phyloP scores from a whole-genome alignment of 2,113 vertebrate genomes.

The Hippocampus abdominalis region DNA sequence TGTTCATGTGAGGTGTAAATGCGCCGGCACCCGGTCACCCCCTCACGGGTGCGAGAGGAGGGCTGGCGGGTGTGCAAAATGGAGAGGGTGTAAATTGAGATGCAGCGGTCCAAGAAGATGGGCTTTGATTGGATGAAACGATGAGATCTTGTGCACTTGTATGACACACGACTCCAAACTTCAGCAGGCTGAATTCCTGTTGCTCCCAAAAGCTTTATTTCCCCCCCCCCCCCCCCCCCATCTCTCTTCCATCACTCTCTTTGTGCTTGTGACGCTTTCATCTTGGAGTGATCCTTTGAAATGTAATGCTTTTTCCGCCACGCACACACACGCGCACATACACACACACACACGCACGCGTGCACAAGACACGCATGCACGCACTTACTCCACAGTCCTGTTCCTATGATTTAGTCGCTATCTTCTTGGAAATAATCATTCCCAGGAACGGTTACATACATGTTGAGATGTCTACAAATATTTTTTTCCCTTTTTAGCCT shows the following conservation, averaged over 20 bases:
- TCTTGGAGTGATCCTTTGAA: conserved; percentile 60
- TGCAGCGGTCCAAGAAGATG: conserved; percentile 49
- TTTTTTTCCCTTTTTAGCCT: background rate
- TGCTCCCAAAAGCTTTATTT: conserved; percentile 36
- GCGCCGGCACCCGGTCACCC: conserved; percentile 56
- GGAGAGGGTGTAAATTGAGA: conserved; percentile 73
- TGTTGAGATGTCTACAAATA: background rate
- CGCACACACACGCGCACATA: conserved; percentile 13
- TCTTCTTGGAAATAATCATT: conserved; percentile 19
- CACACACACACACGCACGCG: background rate
- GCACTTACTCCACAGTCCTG: background rate
- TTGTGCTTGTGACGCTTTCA: conserved; percentile 60
- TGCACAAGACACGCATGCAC: background rate
- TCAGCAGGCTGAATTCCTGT: conserved; percentile 46
- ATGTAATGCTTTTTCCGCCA: conserved; percentile 40
- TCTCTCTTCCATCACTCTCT: conserved; percentile 46
- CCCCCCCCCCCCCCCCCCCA: conserved; percentile 30
- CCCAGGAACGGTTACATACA: background rate
- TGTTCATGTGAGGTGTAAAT: conserved; percentile 68
- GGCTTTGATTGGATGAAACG: conserved; percentile 60
- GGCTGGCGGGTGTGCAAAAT: conserved; percentile 29
- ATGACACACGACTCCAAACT: conserved; percentile 39
- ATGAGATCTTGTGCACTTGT: conserved; percentile 44
- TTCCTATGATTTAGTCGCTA: conserved; percentile 8
- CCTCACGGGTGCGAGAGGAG: conserved; percentile 57